Percentiles rank a stretch among this genome's conserved stretches.
Evolutionary conservation across 2,888 invertebrate genomes (phyloP).

Genomic region (Didymodactylos carnosus): DNA sequence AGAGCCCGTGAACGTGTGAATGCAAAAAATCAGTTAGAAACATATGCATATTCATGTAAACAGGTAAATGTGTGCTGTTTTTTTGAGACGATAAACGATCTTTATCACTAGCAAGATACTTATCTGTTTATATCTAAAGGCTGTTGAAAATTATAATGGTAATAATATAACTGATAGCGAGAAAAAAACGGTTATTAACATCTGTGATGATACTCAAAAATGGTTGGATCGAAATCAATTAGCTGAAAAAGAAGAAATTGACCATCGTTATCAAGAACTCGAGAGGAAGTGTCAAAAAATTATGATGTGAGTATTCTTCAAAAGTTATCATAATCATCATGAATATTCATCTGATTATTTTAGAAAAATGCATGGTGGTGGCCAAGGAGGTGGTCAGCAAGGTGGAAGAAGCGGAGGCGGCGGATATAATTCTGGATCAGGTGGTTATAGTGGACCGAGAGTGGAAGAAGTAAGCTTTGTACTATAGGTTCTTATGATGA

Average conservation of each 20-base stretch:
- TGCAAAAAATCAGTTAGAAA: conserved; percentile 19
- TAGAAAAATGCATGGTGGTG: background rate
- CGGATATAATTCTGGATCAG: background rate
- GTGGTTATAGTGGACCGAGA: background rate
- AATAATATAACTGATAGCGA: background rate
- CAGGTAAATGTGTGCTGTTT: too few relatives aligned
- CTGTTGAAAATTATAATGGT: background rate
- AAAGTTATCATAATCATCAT: too few relatives aligned
- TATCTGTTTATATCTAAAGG: too few relatives aligned
- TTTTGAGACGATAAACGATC: too few relatives aligned
- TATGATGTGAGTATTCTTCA: background rate
- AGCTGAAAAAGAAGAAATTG: background rate
- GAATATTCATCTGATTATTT: too few relatives aligned
- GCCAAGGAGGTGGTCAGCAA: background rate
- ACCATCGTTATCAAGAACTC: background rate
- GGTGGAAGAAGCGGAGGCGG: background rate
- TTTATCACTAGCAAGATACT: too few relatives aligned
- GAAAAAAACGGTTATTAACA: background rate
- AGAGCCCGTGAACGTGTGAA: conserved; percentile 13
- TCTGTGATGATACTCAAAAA: background rate
- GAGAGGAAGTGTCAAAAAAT: background rate
- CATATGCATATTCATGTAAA: conserved; percentile 58
- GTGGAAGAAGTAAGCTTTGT: background rate
- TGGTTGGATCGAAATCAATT: background rate
- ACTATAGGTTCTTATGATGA: too few relatives aligned